These are phyloP conservation scores for Lymantria monacha DNA, from an alignment of 2,888 invertebrate species.

Conservation along the genomic window DNA sequence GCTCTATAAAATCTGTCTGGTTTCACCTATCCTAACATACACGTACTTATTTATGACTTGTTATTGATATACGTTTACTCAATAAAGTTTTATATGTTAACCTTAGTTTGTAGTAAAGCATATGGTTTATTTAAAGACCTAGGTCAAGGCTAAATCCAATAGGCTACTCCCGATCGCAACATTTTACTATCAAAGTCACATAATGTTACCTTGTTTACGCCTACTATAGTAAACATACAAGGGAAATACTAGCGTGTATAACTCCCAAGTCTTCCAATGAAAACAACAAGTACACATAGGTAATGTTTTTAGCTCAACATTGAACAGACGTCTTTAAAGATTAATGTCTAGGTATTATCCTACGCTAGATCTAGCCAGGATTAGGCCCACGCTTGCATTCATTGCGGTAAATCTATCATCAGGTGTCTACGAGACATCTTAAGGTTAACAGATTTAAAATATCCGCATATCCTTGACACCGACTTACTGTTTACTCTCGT, in stretches of 20 bases:
- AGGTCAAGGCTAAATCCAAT: neutral
- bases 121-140: neutral
- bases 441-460: constrained; percentile 14
- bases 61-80: too few species aligned
- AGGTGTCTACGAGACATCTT: constrained; percentile 14
- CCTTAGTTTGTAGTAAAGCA: too few species aligned
- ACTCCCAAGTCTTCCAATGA: constrained; percentile 5
- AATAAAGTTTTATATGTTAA: too few species aligned
- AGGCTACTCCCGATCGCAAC: neutral
- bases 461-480: constrained; percentile 10
- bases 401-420: constrained; percentile 15
- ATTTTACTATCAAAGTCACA: constrained; percentile 5
- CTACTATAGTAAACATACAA: neutral
- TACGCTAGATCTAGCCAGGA: constrained; percentile 44
- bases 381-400: constrained; percentile 36
- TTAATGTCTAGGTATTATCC: constrained; percentile 35
- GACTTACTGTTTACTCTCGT: constrained; percentile 1
- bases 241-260: constrained; percentile 4
- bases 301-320: constrained; percentile 8
- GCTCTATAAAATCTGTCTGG: too few species aligned
- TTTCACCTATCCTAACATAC: too few species aligned
- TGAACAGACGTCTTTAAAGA: constrained; percentile 19
- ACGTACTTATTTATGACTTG: too few species aligned
- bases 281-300: constrained; percentile 4
- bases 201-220: neutral